These are phyloP conservation scores for Rhizomys pruinosus DNA, from an alignment of 2,113 vertebrate species.

Conservation along the genomic window DNA sequence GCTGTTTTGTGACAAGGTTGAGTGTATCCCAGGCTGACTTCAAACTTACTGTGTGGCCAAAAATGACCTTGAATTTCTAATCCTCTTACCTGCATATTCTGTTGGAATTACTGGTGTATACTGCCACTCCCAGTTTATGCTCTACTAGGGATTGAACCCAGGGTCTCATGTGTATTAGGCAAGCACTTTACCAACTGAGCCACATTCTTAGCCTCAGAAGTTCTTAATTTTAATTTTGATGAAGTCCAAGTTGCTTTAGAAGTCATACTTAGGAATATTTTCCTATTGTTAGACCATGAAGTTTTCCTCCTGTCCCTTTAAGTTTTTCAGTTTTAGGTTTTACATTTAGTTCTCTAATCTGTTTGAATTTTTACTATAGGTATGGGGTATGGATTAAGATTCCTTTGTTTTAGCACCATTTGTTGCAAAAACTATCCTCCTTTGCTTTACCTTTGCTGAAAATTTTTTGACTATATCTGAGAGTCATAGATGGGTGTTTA, in stretches of 20 bases:
- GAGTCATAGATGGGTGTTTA: constrained; percentile 3
- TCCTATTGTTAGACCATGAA: not conserved
- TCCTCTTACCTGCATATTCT: not conserved
- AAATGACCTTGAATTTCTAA: not conserved
- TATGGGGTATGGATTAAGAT: not conserved
- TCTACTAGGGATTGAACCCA: not conserved
- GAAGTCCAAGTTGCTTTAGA: not conserved
- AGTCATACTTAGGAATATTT: not conserved
- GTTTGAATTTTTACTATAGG: not conserved
- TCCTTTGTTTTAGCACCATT: not conserved
- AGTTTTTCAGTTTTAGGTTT: not conserved
- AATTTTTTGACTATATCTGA: not conserved
- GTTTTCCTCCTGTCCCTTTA: not conserved
- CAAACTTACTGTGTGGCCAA: not conserved
- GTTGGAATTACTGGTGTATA: not conserved
- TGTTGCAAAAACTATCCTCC: not conserved
- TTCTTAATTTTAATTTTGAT: not conserved
- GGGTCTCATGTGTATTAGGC: too few species aligned
- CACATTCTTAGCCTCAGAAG: not conserved
- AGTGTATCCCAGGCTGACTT: not conserved
- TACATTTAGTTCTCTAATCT: not conserved
- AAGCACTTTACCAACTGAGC: not conserved
- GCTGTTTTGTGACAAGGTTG: not conserved
- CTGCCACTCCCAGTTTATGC: not conserved
- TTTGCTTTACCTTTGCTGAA: constrained; percentile 30